Percentiles rank a stretch among this genome's conserved stretches.
Evolutionary conservation across 2,797 vertebrate genomes (phyloP).

Genomic region (Chaetophractus vellerosus): DNA sequence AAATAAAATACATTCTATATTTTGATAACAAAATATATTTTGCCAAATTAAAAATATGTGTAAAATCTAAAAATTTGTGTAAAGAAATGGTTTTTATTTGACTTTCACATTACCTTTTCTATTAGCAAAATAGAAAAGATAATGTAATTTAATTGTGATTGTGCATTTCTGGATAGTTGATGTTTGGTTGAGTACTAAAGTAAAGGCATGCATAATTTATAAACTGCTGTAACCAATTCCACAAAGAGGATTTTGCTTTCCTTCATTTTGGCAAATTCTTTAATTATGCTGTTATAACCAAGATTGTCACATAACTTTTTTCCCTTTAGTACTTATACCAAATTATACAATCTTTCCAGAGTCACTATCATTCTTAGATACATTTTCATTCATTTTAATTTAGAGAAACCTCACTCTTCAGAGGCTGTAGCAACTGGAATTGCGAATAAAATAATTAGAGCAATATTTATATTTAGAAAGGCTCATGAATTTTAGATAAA

Average conservation of each 20-base stretch:
- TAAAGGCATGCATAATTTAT: not conserved
- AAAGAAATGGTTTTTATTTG: not conserved
- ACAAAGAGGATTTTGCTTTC: not conserved
- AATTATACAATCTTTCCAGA: not conserved
- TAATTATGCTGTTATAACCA: not conserved
- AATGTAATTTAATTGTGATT: not conserved
- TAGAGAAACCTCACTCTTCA: slow-evolving; percentile 18
- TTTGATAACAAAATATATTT: not conserved
- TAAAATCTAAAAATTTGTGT: not conserved
- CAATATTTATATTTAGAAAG: slow-evolving; percentile 17
- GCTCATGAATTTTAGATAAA: not conserved
- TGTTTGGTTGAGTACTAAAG: not conserved
- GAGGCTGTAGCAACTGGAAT: not conserved
- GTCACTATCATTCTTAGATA: not conserved
- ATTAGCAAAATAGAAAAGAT: slow-evolving; percentile 29
- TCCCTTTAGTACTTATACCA: not conserved
- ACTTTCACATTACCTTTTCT: not conserved
- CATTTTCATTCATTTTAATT: not conserved
- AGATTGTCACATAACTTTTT: not conserved
- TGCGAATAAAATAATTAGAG: not conserved
- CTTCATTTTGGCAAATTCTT: not conserved
- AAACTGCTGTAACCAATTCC: not conserved
- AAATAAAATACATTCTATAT: not conserved
- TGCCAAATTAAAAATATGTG: not conserved
- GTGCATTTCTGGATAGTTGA: not conserved